Conservation (phyloP, 64 coral and sea anemone species). For the Montipora foliosa region DNA sequence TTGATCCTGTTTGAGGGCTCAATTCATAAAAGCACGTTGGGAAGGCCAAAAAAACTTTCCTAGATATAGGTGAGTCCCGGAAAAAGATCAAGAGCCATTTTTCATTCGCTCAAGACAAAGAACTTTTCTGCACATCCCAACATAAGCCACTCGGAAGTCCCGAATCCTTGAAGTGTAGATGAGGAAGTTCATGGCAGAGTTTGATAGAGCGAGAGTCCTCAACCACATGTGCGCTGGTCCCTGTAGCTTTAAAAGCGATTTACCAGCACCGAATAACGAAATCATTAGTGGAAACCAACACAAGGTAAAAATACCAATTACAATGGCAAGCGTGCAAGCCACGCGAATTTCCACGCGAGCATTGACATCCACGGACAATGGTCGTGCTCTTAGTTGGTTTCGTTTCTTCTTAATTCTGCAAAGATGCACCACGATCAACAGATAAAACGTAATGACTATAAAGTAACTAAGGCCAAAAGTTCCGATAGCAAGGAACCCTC, state of each 20-base stretch:
- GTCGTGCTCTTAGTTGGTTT: neutral
- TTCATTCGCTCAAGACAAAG: neutral
- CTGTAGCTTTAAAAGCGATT: neutral
- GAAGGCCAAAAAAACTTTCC: no score
- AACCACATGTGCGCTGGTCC: constrained; percentile 8
- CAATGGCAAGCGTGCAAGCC: constrained; percentile 15
- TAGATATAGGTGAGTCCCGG: no score
- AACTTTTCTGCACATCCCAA: neutral
- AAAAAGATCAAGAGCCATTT: neutral
- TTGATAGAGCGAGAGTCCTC: constrained; percentile 4
- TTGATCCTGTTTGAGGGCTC: no score
- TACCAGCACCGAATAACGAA: neutral
- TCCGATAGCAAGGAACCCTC: neutral
- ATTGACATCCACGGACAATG: neutral
- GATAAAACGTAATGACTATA: neutral
- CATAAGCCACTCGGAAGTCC: neutral
- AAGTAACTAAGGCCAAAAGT: neutral
- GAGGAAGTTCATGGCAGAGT: constrained; percentile 20
- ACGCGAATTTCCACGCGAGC: constrained; percentile 10
- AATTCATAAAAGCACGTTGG: no score
- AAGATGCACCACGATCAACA: neutral
- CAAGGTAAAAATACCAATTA: constrained; percentile 1
- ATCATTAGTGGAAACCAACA: constrained; percentile 41
- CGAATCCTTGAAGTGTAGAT: constrained; percentile 15
- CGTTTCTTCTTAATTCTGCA: neutral